A percentile compares a stretch with the other conserved stretches of the same genome.
These are phyloP conservation scores for Dicerorhinus sumatrensis DNA, from an alignment of 2,113 vertebrate genomes.

Conservation along the genomic window DNA sequence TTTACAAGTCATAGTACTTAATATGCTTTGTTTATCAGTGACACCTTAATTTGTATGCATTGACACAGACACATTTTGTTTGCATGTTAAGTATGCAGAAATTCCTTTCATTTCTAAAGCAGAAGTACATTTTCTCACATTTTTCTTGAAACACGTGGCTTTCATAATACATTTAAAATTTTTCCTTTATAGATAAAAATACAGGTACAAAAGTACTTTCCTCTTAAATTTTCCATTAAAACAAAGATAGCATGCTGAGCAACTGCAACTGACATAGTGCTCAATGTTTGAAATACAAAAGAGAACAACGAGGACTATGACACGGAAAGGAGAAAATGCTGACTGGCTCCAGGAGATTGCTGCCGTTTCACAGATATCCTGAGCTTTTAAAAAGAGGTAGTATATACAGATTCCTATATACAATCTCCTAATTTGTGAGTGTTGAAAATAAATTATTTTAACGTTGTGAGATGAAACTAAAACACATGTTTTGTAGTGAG, in stretches of 20 bases:
- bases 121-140: background rate
- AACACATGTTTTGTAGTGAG: background rate
- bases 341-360: background rate
- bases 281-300: background rate
- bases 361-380: background rate
- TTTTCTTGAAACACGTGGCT: background rate
- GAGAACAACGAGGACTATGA: rapidly evolving
- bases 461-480: background rate
- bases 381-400: background rate
- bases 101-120: background rate
- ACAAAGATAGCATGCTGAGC: background rate
- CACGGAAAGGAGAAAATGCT: rapidly evolving
- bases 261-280: background rate
- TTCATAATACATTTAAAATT: background rate
- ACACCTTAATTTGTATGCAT: background rate
- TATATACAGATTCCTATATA: background rate
- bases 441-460: background rate
- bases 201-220: background rate
- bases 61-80: background rate
- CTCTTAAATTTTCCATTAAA: background rate
- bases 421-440: background rate
- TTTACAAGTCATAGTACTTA: background rate
- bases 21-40: background rate
- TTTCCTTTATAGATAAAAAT: background rate
- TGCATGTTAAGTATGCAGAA: background rate